Evolutionary conservation across 2,888 invertebrate genomes (phyloP).

Genomic region (Prionchulus punctatus): DNA sequence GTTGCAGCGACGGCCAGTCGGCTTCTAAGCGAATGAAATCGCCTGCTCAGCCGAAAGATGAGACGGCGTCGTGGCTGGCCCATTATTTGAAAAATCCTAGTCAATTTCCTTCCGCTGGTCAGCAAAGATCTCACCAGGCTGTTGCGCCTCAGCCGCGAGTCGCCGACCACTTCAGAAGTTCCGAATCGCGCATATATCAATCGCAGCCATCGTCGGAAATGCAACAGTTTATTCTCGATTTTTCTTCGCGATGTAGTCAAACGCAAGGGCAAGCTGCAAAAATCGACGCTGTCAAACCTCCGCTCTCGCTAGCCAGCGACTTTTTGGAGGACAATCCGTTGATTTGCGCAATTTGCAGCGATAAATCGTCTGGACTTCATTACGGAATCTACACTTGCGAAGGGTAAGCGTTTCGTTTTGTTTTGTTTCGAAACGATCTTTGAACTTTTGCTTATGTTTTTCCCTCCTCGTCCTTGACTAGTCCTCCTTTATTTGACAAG

Average conservation of each 20-base stretch:
- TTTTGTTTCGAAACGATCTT: background rate
- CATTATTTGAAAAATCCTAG: slow-evolving; percentile 8
- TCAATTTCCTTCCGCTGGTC: background rate
- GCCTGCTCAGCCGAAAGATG: no score
- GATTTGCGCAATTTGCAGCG: slow-evolving; percentile 97
- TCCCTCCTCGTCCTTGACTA: no score
- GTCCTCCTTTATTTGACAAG: no score
- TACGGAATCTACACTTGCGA: slow-evolving; percentile 98
- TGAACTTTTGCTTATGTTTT: background rate
- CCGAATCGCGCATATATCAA: background rate
- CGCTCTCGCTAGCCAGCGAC: slow-evolving; percentile 2
- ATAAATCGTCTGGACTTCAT: slow-evolving; percentile 90
- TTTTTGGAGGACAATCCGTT: slow-evolving; percentile 59
- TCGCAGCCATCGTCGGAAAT: background rate
- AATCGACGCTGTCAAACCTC: background rate
- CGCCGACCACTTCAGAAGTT: background rate
- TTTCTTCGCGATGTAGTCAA: background rate
- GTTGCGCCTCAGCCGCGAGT: background rate
- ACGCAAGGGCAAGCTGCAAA: background rate
- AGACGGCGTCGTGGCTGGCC: slow-evolving; percentile 4
- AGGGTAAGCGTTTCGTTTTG: slow-evolving; percentile 46
- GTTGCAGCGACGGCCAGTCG: background rate
- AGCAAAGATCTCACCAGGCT: no score
- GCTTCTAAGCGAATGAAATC: background rate
- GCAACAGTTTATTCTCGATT: background rate